Conservation (phyloP, 2,113 vertebrate species). For the Otis tarda region DNA sequence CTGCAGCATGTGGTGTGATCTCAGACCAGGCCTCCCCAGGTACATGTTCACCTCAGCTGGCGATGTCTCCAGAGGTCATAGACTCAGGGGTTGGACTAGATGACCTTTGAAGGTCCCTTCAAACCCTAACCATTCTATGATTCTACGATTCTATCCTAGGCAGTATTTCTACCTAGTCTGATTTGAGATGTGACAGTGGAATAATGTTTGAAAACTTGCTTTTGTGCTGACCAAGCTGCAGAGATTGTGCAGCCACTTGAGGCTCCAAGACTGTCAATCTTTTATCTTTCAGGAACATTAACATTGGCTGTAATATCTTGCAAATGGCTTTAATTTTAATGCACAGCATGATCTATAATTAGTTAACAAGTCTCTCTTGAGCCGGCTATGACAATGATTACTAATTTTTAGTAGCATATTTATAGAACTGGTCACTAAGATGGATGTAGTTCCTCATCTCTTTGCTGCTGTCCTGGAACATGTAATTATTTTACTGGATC, state of each 20-base stretch:
- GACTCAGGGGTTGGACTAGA: background rate
- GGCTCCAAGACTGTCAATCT: background rate
- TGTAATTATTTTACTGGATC: slow-evolving; percentile 20
- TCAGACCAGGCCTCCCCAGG: background rate
- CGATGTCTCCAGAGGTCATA: background rate
- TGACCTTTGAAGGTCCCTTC: no score
- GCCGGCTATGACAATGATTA: slow-evolving; percentile 7
- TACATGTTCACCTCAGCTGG: background rate
- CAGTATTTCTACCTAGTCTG: background rate
- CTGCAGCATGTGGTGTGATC: background rate
- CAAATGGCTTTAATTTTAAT: slow-evolving; percentile 48
- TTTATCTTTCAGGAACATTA: background rate
- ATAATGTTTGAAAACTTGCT: background rate
- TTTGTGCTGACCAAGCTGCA: background rate
- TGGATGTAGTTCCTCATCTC: background rate
- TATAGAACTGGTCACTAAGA: slow-evolving; percentile 56
- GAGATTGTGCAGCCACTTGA: background rate
- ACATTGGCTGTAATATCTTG: background rate
- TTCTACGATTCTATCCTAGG: no score
- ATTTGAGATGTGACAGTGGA: background rate
- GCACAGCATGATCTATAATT: slow-evolving; percentile 33
- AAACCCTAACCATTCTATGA: no score
- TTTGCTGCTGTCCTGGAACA: background rate
- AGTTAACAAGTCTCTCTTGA: slow-evolving; percentile 30
- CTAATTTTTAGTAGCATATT: slow-evolving; percentile 43